Evolutionary conservation across 2,113 vertebrate genomes (phyloP).

Genomic region (Pholis gunnellus): DNA sequence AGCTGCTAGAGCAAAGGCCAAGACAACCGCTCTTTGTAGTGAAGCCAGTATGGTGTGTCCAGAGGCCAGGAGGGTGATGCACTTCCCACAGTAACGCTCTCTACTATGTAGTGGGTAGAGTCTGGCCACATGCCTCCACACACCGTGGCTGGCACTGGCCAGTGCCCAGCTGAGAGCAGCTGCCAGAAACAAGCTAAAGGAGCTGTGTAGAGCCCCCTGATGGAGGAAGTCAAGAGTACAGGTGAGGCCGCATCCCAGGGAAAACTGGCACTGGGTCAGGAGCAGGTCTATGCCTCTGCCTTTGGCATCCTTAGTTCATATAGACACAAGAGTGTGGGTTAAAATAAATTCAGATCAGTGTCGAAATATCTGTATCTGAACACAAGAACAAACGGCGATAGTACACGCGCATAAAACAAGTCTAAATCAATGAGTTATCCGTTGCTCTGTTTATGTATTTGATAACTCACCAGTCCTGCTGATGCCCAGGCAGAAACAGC

Average conservation of each 20-base stretch:
- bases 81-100: conserved; percentile 86
- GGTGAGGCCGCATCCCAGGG: conserved; percentile 88
- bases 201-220: conserved; percentile 86
- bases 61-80: conserved; percentile 85
- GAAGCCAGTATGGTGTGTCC: conserved; percentile 80
- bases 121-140: conserved; percentile 80
- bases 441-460: not conserved
- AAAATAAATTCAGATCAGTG: not conserved
- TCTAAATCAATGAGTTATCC: not conserved
- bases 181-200: conserved; percentile 85
- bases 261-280: conserved; percentile 88
- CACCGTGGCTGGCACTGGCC: conserved; percentile 49
- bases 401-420: not conserved
- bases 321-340: not conserved
- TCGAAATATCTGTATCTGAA: not conserved
- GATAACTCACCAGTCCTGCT: conserved; percentile 80
- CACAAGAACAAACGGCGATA: not conserved
- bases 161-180: conserved; percentile 84
- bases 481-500: conserved; percentile 81
- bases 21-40: conserved; percentile 77
- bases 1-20: conserved; percentile 84
- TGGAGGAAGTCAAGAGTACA: conserved; percentile 89
- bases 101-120: conserved; percentile 87
- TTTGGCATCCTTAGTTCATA: conserved; percentile 50
- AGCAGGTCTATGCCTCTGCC: conserved; percentile 74